Evolutionary conservation across 2,113 vertebrate species (phyloP), one percentile per base, ranked within the genome.

Genomic region (Mustela lutreola): DNA sequence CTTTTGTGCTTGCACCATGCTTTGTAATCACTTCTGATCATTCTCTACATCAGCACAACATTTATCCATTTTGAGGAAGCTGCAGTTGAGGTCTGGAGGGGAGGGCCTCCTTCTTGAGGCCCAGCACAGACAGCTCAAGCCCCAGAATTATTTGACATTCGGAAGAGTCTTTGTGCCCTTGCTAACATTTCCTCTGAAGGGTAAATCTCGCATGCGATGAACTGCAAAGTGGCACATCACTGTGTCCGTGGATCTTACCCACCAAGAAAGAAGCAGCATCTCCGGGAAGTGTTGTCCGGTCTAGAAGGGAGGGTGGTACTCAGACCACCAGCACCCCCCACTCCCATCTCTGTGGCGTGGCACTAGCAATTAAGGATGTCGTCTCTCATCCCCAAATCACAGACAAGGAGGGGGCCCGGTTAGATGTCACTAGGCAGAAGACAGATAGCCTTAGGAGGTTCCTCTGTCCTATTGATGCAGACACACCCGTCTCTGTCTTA

Each of bases 401-500:
- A 96, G 97, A 98, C 96, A 73, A 91, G 90, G 88, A 89, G 81
- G 82, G 80, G 80, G 95, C 58, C 33, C 11, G 33, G 85, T n/a
- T 73, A 71, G 78, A 97, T 96, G 94, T 98, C 98, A 96, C 95
- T 7, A 98, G 96, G 96, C 94, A 92, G 97, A 97, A 98, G 98
- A 98, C 95, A 97, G 97, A 98, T 98, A 19, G 93, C 73, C 60
- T 86, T 48, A 82, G 84, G 88, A 96, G 90, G 84, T 97, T 97
- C 94, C 96, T 97, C 95, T 98, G 97, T 98, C 97, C 97, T 98
- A 95, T 98, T 60, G 98, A 98, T 3, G 91, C 97, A 98, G 97
- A 98, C 97, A 96, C 89, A 89, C 96, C 92, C n/a, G 96, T 58
- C 97, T 95, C 96, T 96, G 97, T 97, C 97, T 98, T 81, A 95